Evolutionary conservation across 1,140 invertebrate species (phyloP).

Genomic region (Caenorhabditis inopinata): DNA sequence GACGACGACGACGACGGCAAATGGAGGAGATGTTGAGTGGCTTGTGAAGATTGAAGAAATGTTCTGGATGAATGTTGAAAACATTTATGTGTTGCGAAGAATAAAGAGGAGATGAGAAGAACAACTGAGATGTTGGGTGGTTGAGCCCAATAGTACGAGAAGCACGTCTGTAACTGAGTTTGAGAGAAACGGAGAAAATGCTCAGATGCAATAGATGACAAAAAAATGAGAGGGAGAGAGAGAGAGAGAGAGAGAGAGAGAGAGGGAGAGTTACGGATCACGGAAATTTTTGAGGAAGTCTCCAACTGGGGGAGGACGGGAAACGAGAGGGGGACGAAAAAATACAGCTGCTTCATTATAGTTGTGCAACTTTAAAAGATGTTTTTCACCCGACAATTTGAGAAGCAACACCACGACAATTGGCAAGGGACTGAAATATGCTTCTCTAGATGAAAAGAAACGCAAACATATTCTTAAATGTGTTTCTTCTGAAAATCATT

Average conservation of each 20-base stretch:
- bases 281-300: slow-evolving; percentile 7
- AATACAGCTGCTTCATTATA: slow-evolving; percentile 33
- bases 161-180: slow-evolving; percentile 26
- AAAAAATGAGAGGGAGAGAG: too few relatives aligned
- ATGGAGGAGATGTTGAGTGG: slow-evolving; percentile 10
- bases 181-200: slow-evolving; percentile 21
- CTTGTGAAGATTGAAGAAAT: slow-evolving; percentile 20
- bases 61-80: slow-evolving; percentile 24
- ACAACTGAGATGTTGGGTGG: not conserved
- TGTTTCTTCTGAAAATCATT: not conserved
- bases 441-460: not conserved
- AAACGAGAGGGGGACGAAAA: not conserved
- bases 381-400: slow-evolving; percentile 15
- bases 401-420: slow-evolving; percentile 21
- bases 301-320: not conserved
- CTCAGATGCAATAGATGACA: not conserved
- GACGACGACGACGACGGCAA: not conserved
- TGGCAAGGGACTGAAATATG: slow-evolving; percentile 30
- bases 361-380: slow-evolving; percentile 34
- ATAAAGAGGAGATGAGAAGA: not conserved
- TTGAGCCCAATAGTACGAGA: slow-evolving; percentile 25
- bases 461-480: slow-evolving; percentile 11
- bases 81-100: slow-evolving; percentile 24
- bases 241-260: not conserved
- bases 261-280: not conserved